A percentile compares a stretch with the other conserved stretches of the same genome.
These are phyloP conservation scores for Dendrocincla fuliginosa DNA, from an alignment of 2,797 vertebrate genomes.

Conservation along the genomic window DNA sequence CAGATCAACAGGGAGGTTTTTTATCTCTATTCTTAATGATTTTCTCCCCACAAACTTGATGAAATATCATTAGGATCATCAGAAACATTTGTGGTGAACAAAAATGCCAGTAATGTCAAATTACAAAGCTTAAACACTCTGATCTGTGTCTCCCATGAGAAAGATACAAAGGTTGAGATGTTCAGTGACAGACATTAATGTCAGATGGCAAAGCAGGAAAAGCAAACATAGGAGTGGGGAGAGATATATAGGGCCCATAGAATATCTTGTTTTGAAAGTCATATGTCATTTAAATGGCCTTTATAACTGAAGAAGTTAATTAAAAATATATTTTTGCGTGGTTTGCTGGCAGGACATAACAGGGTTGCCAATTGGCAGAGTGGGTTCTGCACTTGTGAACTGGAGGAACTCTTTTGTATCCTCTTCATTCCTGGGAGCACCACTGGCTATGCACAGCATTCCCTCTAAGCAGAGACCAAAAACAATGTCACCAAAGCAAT, in stretches of 20 bases:
- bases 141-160: constrained; percentile 6
- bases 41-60: background rate
- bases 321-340: background rate
- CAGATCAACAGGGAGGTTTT: background rate
- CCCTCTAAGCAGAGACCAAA: background rate
- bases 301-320: background rate
- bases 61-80: background rate
- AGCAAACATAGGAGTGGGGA: constrained; percentile 12
- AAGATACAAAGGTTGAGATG: constrained; percentile 36
- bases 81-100: constrained; percentile 16
- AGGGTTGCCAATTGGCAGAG: background rate
- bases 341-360: background rate
- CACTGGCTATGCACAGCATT: background rate
- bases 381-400: background rate
- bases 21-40: background rate
- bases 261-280: constrained; percentile 41
- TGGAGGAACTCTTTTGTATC: background rate
- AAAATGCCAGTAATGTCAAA: constrained; percentile 13
- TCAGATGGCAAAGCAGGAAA: constrained; percentile 26
- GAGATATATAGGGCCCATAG: background rate
- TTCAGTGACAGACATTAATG: constrained; percentile 51
- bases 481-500: background rate
- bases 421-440: background rate
- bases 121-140: constrained; percentile 1
- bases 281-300: constrained; percentile 20